Conservation (phyloP, 2,113 vertebrate species). For the Misgurnus mizolepis region DNA sequence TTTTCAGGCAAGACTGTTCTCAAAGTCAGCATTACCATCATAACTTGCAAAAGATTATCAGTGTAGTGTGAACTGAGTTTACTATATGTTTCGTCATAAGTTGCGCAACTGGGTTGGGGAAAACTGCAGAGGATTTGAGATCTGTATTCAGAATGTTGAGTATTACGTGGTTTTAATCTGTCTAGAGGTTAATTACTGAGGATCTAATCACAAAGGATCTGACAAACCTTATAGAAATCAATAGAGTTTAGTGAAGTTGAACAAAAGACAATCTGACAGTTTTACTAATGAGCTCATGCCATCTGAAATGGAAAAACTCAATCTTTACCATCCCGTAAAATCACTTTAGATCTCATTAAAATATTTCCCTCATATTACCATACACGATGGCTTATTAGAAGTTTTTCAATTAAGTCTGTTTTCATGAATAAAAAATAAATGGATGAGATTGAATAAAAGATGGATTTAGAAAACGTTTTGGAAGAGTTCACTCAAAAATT, state of each 20-base stretch:
- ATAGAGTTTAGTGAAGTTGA: neutral
- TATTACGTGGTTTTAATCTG: neutral
- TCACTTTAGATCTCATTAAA: neutral
- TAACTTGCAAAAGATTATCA: neutral
- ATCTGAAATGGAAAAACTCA: neutral
- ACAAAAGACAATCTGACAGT: neutral
- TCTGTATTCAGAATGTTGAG: neutral
- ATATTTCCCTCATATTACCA: neutral
- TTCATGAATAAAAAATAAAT: conserved; percentile 13
- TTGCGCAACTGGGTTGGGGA: neutral
- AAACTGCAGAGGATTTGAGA: neutral
- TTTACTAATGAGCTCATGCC: neutral
- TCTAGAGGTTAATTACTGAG: neutral
- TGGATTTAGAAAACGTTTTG: neutral
- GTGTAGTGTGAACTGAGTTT: neutral
- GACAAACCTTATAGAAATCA: neutral
- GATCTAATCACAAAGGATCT: neutral
- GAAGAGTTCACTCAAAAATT: neutral
- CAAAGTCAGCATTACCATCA: neutral
- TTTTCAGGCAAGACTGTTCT: neutral
- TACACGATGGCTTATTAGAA: neutral
- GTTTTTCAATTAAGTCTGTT: conserved; percentile 5
- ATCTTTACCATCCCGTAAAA: neutral
- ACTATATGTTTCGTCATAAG: conserved; percentile 7
- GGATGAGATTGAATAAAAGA: neutral